A percentile compares a stretch with the other conserved stretches of the same genome.
Evolutionary conservation across 1,140 invertebrate genomes (phyloP).

Genomic region (Lepidostoma basale): DNA sequence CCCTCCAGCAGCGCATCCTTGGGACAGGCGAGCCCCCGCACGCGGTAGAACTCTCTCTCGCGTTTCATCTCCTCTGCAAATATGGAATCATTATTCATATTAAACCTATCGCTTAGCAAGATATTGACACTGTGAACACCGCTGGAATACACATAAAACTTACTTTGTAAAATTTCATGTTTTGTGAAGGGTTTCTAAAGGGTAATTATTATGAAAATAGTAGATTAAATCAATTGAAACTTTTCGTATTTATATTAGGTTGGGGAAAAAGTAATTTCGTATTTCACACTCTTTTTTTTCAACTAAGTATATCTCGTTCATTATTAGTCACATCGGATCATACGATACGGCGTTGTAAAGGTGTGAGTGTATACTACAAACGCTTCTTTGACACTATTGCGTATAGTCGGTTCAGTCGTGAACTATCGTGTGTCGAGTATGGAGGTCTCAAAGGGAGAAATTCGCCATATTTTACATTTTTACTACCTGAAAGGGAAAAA

Average conservation of each 20-base stretch:
- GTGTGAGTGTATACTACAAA: slow-evolving; percentile 4
- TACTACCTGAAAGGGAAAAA: slow-evolving; percentile 2
- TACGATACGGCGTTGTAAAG: background rate
- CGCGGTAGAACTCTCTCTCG: slow-evolving; percentile 86
- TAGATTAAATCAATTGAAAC: no score
- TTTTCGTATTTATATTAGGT: no score
- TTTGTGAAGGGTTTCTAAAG: no score
- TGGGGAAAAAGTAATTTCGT: no score
- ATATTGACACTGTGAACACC: no score
- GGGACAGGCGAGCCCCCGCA: slow-evolving; percentile 82
- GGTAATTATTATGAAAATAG: no score
- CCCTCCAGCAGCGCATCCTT: slow-evolving; percentile 80
- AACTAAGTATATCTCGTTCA: slow-evolving; percentile 18
- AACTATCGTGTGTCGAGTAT: slow-evolving; percentile 19
- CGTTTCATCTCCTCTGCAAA: slow-evolving; percentile 81
- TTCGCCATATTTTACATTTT: slow-evolving; percentile 12
- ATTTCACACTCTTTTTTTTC: no score
- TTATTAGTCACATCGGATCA: background rate
- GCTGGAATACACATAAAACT: no score
- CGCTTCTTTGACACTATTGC: slow-evolving; percentile 1
- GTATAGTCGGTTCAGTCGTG: slow-evolving; percentile 36
- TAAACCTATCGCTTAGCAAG: no score
- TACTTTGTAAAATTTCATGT: no score
- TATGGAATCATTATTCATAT: background rate
- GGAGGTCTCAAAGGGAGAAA: slow-evolving; percentile 11